Conservation (phyloP, 2,888 invertebrate genomes). For the Drosophila siamana region DNA sequence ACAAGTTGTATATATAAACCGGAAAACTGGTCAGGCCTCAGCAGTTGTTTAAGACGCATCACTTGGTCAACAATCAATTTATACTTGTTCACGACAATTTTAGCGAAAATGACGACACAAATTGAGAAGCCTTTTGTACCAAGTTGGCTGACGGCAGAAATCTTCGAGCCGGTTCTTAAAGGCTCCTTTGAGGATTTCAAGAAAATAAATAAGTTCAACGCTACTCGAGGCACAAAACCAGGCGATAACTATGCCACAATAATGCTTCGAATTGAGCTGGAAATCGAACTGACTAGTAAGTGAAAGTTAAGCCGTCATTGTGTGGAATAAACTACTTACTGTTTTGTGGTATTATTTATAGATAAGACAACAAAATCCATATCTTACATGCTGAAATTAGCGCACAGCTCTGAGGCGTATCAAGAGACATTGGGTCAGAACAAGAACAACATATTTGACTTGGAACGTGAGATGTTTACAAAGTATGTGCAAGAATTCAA, state of each 20-base stretch:
- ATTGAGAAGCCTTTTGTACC: constrained; percentile 31
- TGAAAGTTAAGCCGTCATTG: neutral
- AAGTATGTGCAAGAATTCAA: constrained; percentile 60
- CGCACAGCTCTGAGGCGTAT: constrained; percentile 30
- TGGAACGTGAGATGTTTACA: constrained; percentile 65
- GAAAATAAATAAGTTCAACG: constrained; percentile 59
- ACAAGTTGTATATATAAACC: constrained; percentile 6
- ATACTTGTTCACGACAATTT: neutral
- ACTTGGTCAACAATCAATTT: neutral
- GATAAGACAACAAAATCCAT: constrained; percentile 25
- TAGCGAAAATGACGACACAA: constrained; percentile 11
- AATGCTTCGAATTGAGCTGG: constrained; percentile 72
- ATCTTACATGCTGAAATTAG: constrained; percentile 53
- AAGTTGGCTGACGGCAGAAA: constrained; percentile 60
- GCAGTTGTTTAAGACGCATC: neutral
- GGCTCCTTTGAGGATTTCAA: constrained; percentile 43
- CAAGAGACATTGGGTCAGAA: constrained; percentile 38
- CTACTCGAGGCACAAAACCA: constrained; percentile 57
- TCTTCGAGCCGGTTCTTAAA: constrained; percentile 62
- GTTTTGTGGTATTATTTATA: neutral
- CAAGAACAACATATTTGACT: constrained; percentile 54
- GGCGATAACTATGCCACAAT: constrained; percentile 81
- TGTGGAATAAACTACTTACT: neutral
- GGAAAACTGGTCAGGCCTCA: neutral
- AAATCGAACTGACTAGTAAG: constrained; percentile 66